Evolutionary conservation across 1,140 invertebrate species (phyloP).

Genomic region (Luehdorfia chinensis): DNA sequence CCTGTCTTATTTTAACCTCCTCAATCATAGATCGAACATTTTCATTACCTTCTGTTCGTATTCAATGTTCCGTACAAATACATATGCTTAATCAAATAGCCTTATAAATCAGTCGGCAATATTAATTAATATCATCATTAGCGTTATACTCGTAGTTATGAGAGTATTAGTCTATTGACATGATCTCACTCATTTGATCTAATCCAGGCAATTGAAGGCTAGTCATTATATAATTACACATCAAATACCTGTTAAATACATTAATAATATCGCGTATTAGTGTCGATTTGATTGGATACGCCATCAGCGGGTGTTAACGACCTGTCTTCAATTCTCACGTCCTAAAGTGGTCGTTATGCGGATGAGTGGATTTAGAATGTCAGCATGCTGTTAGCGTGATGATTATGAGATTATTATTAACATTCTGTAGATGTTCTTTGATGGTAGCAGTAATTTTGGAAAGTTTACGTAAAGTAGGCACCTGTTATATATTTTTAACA

Average conservation of each 20-base stretch:
- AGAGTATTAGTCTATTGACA: slow-evolving; percentile 7
- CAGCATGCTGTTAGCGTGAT: not conserved
- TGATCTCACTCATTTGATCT: slow-evolving; percentile 12
- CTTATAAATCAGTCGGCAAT: slow-evolving; percentile 7
- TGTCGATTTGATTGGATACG: slow-evolving; percentile 5
- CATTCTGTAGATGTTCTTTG: not conserved
- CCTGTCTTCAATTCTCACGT: slow-evolving; percentile 1
- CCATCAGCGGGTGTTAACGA: not conserved
- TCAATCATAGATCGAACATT: no score
- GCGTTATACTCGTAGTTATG: not conserved
- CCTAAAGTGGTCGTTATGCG: slow-evolving; percentile 1
- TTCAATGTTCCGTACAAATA: no score
- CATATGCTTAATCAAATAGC: not conserved
- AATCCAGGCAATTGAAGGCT: slow-evolving; percentile 13
- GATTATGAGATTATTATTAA: not conserved
- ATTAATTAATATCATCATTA: slow-evolving; percentile 8
- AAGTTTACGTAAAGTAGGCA: no score
- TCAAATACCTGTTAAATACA: slow-evolving; percentile 7
- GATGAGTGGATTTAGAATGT: not conserved
- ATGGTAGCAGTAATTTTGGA: no score
- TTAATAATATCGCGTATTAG: slow-evolving; percentile 2
- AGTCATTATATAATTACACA: slow-evolving; percentile 8
- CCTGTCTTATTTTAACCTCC: no score
- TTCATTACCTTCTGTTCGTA: no score
- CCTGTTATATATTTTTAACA: no score